Evolutionary conservation across 1,140 invertebrate genomes (phyloP).

Genomic region (Sitophilus oryzae): DNA sequence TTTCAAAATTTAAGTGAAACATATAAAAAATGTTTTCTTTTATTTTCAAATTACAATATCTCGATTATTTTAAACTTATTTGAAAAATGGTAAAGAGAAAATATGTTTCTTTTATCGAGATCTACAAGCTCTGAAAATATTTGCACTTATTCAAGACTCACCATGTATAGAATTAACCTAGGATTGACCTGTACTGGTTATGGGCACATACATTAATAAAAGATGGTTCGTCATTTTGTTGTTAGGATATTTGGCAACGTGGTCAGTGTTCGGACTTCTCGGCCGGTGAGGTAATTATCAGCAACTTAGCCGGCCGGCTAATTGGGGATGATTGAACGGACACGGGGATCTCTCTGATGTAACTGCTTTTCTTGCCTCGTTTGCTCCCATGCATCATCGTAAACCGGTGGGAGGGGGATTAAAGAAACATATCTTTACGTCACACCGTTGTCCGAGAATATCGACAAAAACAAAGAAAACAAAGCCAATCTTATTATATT

Average conservation of each 20-base stretch:
- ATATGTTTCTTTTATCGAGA: too few relatives aligned
- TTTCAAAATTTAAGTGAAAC: too few relatives aligned
- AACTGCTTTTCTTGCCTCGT: constrained; percentile 19
- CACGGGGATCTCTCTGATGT: constrained; percentile 22
- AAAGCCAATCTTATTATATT: background rate
- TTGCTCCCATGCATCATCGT: constrained; percentile 19
- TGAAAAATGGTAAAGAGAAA: too few relatives aligned
- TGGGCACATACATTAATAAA: too few relatives aligned
- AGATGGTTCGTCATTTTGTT: too few relatives aligned
- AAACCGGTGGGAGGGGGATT: constrained; percentile 1
- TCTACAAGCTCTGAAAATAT: too few relatives aligned
- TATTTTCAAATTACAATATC: too few relatives aligned
- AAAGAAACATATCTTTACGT: constrained; percentile 10
- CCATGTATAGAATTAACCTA: too few relatives aligned
- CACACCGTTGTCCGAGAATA: background rate
- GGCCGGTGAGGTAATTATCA: constrained; percentile 31
- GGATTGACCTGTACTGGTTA: too few relatives aligned
- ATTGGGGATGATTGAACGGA: constrained; percentile 43
- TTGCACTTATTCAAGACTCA: too few relatives aligned
- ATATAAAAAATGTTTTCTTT: too few relatives aligned
- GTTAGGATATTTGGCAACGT: constrained; percentile 27
- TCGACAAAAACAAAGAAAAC: background rate
- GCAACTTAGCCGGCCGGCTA: constrained; percentile 34
- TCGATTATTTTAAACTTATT: too few relatives aligned
- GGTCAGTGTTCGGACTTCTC: constrained; percentile 4